Evolutionary conservation across 2,888 invertebrate species (phyloP), one percentile per base, ranked within the genome.

Genomic region (Lepeophtheirus nordmannii): DNA sequence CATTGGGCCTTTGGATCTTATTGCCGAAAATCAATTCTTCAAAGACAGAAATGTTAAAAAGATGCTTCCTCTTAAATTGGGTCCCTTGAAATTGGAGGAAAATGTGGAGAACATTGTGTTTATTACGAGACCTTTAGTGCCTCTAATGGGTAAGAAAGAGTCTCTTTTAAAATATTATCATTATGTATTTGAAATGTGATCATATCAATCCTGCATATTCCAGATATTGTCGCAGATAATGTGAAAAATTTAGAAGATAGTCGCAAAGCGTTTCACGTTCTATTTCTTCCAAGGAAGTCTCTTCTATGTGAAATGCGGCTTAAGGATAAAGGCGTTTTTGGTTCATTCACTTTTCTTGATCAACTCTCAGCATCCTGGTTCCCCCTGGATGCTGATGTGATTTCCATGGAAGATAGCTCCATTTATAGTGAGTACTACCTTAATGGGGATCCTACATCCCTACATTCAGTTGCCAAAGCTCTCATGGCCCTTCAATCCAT

Each of bases 371-470:
- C 92, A 75, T 86, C 90, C 72, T 81, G 94, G 58, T 88, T 89
- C 73, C 92, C 93, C 0, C 83, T 94, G 72, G 94, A 96, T 72
- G 85, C 83, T 72, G 96, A 96, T 78, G 80, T 96, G 11, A 82
- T 96, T 71, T 92, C 94, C 0, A 85, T 96, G 84, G 94, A 96
- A 76, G 79, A 89, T 70, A 83, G 72, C 39, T 37, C 59, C n/a
- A 56, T 67, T 53, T 69, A 70, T 37, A 69, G 79, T 78, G 94
- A 96, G 74, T 87, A 86, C 72, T 82, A 85, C 69, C 77, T 96
- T 67, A 89, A 94, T 75, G 88, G 87, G 69, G 94, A 96, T 75
- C 87, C 89, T 0, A 88, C 89, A 0, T 85, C 86, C 70, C 78
- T 94, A 62, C 89, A 88, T 75, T 85, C 89, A 75, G 84, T 88